phyloP scores from a whole-genome alignment of 2,888 invertebrate species.

The Sericinus montela region DNA sequence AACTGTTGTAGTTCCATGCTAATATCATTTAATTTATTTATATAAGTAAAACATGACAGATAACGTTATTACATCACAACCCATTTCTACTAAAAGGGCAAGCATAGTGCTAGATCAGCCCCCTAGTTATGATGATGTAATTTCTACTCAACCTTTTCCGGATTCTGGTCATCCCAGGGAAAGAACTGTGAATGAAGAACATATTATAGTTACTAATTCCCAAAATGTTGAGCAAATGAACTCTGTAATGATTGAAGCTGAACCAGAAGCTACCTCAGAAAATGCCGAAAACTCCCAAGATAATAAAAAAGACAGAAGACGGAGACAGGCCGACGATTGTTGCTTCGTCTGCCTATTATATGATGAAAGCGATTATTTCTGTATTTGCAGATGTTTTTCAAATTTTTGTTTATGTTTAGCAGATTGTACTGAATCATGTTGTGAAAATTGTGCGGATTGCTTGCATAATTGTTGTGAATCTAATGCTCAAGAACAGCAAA shows the following conservation, averaged over 20 bases:
- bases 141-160: conserved; percentile 9
- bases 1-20: too few relatives aligned
- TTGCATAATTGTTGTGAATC: conserved; percentile 18
- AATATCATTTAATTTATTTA: too few relatives aligned
- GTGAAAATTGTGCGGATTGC: conserved; percentile 16
- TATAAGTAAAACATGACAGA: not conserved
- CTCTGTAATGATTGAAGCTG: too few relatives aligned
- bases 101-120: not conserved
- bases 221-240: not conserved
- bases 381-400: not conserved
- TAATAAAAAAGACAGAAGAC: not conserved
- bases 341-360: conserved; percentile 3
- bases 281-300: not conserved
- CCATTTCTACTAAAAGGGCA: not conserved
- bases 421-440: conserved; percentile 18
- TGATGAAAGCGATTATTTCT: not conserved
- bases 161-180: not conserved
- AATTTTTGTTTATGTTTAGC: conserved; percentile 17
- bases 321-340: conserved; percentile 1
- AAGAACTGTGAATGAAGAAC: not conserved
- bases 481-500: not conserved
- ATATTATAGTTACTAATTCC: not conserved
- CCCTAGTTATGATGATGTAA: conserved; percentile 13
- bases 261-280: not conserved
- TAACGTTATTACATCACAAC: conserved; percentile 12